Evolutionary conservation across 2,888 invertebrate species (phyloP), one percentile per base, ranked within the genome.

Genomic region (Apamea epomidion): DNA sequence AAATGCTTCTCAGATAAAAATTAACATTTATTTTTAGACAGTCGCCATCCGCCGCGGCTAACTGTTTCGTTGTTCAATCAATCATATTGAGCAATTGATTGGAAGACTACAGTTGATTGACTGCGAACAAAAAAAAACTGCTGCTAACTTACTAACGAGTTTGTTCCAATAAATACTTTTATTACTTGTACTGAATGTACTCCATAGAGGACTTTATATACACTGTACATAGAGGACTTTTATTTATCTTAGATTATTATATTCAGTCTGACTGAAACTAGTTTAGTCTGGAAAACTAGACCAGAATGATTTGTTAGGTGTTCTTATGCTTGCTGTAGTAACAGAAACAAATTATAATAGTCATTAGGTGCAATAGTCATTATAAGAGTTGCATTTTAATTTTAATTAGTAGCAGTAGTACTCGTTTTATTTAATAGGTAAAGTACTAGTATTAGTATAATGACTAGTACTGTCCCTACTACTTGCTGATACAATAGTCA

Each of bases 31-130:
- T 78, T 81, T 75, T 69, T 51, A 84, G 81, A 45, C 65, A 75
- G 81, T 84, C 60, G 75, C 65, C 75, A 78, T 69, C 81, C 62
- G n/a, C 58, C 81, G 76, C 21, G 37, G 21, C 58, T 75, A 84
- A 86, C 81, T 87, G 81, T 84, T 84, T 67, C 60, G 87, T 74
- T 81, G 87, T 81, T 68, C 85, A 78, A 86, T 87, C 81, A 87
- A 87, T 87, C 85, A 84, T 74, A 73, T 78, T 84, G 81, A 64
- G 72, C 87, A 86, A 87, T 84, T 74, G 84, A 76, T 81, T 81
- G 85, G 72, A 76, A 84, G 81, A 81, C 64, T 70, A 18, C 32
- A 75, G 65, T 76, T 87, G 85, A 86, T 76, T 76, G 84, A 74
- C 65, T 74, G 75, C 29, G 25, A 70, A 75, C 62, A 81, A 78